Evolutionary conservation across 2,797 vertebrate genomes (phyloP), one percentile per base, ranked within the genome.

Genomic region (Brotula barbata): DNA sequence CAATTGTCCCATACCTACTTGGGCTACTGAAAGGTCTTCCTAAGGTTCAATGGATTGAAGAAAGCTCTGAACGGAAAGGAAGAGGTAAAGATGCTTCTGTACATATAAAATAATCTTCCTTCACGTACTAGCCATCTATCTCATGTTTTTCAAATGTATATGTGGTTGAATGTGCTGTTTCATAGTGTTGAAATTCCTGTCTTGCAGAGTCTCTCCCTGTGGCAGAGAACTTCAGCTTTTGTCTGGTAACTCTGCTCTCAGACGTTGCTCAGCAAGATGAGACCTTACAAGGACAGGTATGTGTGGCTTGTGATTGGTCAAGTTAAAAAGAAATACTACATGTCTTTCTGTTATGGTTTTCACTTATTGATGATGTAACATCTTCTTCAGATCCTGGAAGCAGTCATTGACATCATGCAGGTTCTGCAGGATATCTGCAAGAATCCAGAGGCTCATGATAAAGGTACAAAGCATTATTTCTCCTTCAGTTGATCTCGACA

Each of bases 11-110:
- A 1, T 99, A 98, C 73, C 92, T 99, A 9, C 91, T 99, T 3
- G 93, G 91, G 17, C 86, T 99, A 72, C 89, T 99, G 40, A 96
- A 89, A 84, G 96, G 96, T 23, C 92, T 99, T 58, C 94, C 94
- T 3, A 95, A 93, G 84, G 95, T 98, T 11, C 95, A 95, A 0
- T 99, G 97, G 97, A 96, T 99, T 58, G 97, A 98, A 83, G 96
- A 98, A 87, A 96, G 93, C 88, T 95, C 93, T 0, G 91, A 93
- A 54, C 91, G 92, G 60, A 98, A 96, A 90, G 87, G 92, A 78
- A 91, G 88, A 89, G 95, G 96, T 97, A 86, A 86, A 19, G 15
- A 16, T 2, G 23, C 16, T 13, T 8, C 11, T 33, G 16, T 9
- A 22, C 34, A 25, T 13, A 13, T 21, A 23, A 7, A 8, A 42